phyloP scores from a whole-genome alignment of 2,888 invertebrate genomes.

The Crossocerus cetratus region DNA sequence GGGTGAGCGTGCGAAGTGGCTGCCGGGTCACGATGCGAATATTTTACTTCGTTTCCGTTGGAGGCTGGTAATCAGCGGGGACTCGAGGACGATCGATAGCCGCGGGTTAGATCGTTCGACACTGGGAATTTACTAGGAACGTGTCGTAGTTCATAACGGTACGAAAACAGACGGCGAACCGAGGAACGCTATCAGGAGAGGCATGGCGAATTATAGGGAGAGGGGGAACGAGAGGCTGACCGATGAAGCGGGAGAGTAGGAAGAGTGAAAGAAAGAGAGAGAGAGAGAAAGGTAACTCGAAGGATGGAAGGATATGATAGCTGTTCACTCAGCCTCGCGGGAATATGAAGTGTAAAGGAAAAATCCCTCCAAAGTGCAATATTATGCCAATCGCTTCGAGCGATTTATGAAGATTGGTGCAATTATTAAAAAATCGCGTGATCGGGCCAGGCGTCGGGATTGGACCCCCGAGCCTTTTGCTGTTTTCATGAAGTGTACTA shows the following conservation, averaged over 20 bases:
- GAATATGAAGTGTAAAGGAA: too few species aligned
- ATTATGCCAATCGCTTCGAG: too few species aligned
- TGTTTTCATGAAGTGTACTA: too few species aligned
- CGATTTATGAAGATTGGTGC: too few species aligned
- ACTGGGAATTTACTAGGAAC: conserved; percentile 49
- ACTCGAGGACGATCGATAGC: conserved; percentile 50
- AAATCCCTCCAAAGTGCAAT: too few species aligned
- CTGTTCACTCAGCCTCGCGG: too few species aligned
- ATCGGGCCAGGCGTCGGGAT: too few species aligned
- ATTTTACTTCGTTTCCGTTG: conserved; percentile 27
- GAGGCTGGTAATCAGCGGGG: conserved; percentile 37
- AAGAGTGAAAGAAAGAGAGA: conserved; percentile 12
- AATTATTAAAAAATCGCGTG: too few species aligned
- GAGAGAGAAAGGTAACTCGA: conserved; percentile 8
- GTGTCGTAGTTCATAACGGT: conserved; percentile 59
- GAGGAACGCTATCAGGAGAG: neutral
- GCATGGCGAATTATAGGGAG: too few species aligned
- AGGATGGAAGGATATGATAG: conserved; percentile 5
- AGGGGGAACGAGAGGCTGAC: conserved; percentile 11
- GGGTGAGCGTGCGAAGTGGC: conserved; percentile 31
- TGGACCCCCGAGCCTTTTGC: too few species aligned
- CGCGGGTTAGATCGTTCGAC: conserved; percentile 40
- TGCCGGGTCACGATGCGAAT: conserved; percentile 29
- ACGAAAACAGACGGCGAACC: conserved; percentile 33
- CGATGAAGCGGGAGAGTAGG: neutral